Conservation (phyloP, 1,140 invertebrate genomes). For the Myzus persicae region DNA sequence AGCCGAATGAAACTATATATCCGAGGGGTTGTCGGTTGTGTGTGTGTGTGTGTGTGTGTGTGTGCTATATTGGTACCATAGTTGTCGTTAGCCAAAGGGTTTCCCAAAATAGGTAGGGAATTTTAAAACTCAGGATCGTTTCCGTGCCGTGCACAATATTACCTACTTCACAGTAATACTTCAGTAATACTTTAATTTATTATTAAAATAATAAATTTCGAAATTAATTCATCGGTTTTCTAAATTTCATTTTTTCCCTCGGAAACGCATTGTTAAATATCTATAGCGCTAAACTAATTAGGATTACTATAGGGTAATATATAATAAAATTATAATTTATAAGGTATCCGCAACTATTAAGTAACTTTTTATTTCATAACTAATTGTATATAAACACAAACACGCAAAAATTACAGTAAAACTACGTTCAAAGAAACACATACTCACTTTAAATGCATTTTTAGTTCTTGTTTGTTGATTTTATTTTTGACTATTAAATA, state of each 20-base stretch:
- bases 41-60: background rate
- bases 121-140: background rate
- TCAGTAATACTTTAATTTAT: background rate
- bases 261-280: background rate
- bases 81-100: conserved; percentile 1
- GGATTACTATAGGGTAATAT: background rate
- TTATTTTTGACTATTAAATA: background rate
- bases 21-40: background rate
- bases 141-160: background rate
- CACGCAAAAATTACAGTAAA: conserved; percentile 5
- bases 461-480: background rate
- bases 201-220: background rate
- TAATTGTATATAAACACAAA: background rate
- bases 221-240: background rate
- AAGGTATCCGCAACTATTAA: background rate
- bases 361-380: background rate
- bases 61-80: background rate
- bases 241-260: background rate
- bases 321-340: too few relatives aligned
- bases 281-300: background rate
- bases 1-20: conserved; percentile 15
- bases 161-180: too few relatives aligned
- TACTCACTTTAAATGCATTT: background rate
- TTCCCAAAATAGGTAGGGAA: background rate
- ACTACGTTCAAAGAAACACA: background rate